Evolutionary conservation across 2,797 vertebrate species (phyloP), one percentile per base, ranked within the genome.

Genomic region (Chromis chromis): DNA sequence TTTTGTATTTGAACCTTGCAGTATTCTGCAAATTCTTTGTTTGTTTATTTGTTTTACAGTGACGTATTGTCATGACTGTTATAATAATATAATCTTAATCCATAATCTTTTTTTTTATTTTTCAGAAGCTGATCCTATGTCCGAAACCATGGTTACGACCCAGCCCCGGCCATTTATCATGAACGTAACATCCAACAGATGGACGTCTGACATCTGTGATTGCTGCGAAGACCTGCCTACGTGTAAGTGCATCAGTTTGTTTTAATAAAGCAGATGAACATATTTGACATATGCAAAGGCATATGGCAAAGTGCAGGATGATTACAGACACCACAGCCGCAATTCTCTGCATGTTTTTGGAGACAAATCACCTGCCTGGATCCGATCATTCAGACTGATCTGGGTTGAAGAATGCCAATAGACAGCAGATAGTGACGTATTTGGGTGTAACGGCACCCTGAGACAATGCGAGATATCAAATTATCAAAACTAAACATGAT

Each of bases 171-270:
- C 88, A 5, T 77, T 73, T 46, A 65, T 86, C 70, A 39, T 4
- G 8, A 60, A 40, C 52, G 10, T 8, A 2, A 0, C 22, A 14
- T 63, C 74, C 60, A 78, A 70, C 39, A 3, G 82, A 1, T 92
- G 91, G 88, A 81, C 31, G 4, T 88, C 85, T 1, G 83, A 76
- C 36, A 90, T 92, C 70, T 91, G 83, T 28, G 86, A 86, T 4
- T 92, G 91, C 68, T 56, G 64, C 7, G 4, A 82, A 4, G 87
- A 88, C 69, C 42, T 81, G 44, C 78, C 71, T 14, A 48, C 66
- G 53, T 91, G 90, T 91, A 39, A 83, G 86, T 71, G 1, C 8
- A 11, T 6, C 9, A 3, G 16, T 19, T 19, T 5, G 3, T 36
- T n/a, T 50, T 16, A 1, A 14, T 19, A 21, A 31, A 2, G 0